Base-by-base conservation (phyloP, 2,888 invertebrate species). In the Atrina japonica region DNA sequence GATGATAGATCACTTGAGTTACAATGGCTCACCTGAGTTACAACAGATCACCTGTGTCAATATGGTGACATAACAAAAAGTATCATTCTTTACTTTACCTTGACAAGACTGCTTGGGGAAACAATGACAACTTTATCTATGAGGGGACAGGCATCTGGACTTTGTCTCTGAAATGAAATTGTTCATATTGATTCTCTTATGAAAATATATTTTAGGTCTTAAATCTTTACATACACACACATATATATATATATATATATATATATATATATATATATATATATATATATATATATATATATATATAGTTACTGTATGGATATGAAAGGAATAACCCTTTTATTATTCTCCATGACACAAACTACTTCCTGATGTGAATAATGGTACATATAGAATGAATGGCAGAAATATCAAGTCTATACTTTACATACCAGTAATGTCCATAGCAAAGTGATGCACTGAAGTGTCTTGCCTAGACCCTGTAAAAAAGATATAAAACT, bases 371-470 rank as follows among this genome's bases (percentile, higher is more conserved):
- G n/a, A n/a, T n/a, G n/a, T n/a, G n/a, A n/a, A n/a, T n/a, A n/a
- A n/a, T n/a, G n/a, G n/a, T n/a, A n/a, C n/a, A n/a, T n/a, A n/a
- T n/a, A n/a, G n/a, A n/a, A n/a, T n/a, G n/a, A n/a, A n/a, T n/a
- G n/a, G n/a, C n/a, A n/a, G n/a, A n/a, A n/a, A n/a, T n/a, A n/a
- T n/a, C n/a, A n/a, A n/a, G n/a, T n/a, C n/a, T n/a, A n/a, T n/a
- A n/a, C n/a, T n/a, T n/a, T n/a, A 73, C 86, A 73, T 82, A 91
- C 91, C 80, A 99, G 90, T 25, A 99, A 91, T 0, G 98, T 98
- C 98, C 98, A 99, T 21, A 98, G 92, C 14, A 99, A 91, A 0
- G 98, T 95, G 67, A 99, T 98, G 90, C 99, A 99, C 90, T 99
- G 99, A 11, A 99, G 92, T 0, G 99, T 99, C 92, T 99, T 99